phyloP scores from a whole-genome alignment of 2,113 vertebrate species.

The Leiothrix lutea region DNA sequence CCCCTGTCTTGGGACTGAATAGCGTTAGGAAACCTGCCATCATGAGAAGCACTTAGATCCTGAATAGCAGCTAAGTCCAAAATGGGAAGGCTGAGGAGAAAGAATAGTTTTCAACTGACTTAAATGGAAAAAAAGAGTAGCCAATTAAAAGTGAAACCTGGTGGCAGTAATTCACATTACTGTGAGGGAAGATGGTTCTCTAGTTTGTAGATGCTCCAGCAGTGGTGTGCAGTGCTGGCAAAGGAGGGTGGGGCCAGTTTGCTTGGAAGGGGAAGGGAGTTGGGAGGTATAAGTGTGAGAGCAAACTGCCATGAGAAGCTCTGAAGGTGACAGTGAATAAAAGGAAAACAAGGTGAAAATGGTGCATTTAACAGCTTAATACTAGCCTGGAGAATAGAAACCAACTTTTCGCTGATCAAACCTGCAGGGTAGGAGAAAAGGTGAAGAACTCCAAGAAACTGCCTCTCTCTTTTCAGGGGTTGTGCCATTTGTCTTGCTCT shows the following conservation, averaged over 20 bases:
- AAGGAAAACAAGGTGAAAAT: slow-evolving; percentile 36
- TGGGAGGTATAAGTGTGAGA: not conserved
- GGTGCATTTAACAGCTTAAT: slow-evolving; percentile 15
- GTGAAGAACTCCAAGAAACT: not conserved
- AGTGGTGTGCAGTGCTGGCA: not conserved
- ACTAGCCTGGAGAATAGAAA: slow-evolving; percentile 3
- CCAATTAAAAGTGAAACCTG: slow-evolving; percentile 55
- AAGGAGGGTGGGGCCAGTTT: not conserved
- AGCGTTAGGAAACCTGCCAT: slow-evolving; percentile 48
- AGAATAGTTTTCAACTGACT: slow-evolving; percentile 9
- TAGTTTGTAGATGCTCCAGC: not conserved
- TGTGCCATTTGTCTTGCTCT: not conserved
- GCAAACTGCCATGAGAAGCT: not conserved
- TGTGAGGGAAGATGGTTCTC: not conserved
- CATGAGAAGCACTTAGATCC: slow-evolving; percentile 9
- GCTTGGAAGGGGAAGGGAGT: not conserved
- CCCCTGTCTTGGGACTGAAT: slow-evolving; percentile 5
- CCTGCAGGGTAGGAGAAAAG: not conserved
- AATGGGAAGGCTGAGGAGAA: slow-evolving; percentile 12
- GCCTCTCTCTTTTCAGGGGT: not conserved
- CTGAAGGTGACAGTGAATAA: slow-evolving; percentile 18
- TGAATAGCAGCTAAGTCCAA: slow-evolving; percentile 46
- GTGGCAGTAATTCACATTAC: slow-evolving; percentile 14
- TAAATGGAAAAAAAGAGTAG: not conserved
- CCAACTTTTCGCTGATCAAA: not conserved